Base-by-base conservation (phyloP, 2,888 invertebrate genomes). In the Melieria omissa region DNA sequence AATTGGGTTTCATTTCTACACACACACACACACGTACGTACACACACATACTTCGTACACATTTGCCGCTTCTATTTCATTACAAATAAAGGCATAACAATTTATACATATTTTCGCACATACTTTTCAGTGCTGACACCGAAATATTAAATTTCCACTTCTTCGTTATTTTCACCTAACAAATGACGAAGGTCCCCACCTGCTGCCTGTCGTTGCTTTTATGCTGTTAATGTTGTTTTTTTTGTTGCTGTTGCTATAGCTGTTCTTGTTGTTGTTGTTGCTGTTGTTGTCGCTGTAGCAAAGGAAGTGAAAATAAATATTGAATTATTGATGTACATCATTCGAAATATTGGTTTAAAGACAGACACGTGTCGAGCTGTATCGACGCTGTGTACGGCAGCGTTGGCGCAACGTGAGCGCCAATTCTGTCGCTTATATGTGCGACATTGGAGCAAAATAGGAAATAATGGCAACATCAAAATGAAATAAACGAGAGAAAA, bases 231-330 rank as follows among this genome's bases (percentile, higher is more conserved):
- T 61, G 54, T 61, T 62, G 54, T 69, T 62, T 69, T 62, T 69
- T 46, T 62, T 69, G n/a, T 62, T 62, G 62, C 60, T 55, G 55
- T 49, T 54, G 44, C 55, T 62, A 62, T 9, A 54, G 54, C 61
- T 61, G 61, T 69, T 29, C 45, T 62, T 69, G n/a, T n/a, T 69
- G 46, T 46, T 12, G 52, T n/a, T 69, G 62, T 44, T 69, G n/a
- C 16, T 57, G 54, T 69, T 45, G 29, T 54, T 44, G 4, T 62
- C 54, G 52, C 62, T 68, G 62, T 69, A 45, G 69, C 41, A 54
- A 57, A 63, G 52, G 52, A 52, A 52, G 9, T 52, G 52, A 52
- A 52, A 52, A 52, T 52, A 52, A 52, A 52, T 52, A 52, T 52
- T 52, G 52, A 52, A 52, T 52, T 52, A 52, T 52, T 52, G 52